phyloP scores from a whole-genome alignment of 2,113 vertebrate species.

The Microcebus jonahi region DNA sequence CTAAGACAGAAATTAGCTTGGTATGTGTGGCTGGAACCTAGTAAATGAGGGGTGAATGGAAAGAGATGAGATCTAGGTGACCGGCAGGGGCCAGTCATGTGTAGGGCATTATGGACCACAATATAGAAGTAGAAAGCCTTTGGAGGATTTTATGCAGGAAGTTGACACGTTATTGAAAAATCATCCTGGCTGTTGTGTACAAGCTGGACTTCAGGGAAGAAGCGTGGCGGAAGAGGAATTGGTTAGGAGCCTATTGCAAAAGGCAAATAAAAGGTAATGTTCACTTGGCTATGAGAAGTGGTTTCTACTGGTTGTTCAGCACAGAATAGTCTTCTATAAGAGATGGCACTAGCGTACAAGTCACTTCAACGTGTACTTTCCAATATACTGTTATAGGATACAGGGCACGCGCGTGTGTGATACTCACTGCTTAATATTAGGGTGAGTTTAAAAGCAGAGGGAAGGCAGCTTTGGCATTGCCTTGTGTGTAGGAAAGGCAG shows the following conservation, averaged over 20 bases:
- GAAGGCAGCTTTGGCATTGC: neutral
- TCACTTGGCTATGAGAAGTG: neutral
- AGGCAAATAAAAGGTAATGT: neutral
- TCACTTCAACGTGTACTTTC: neutral
- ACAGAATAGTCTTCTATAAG: neutral
- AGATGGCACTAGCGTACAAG: neutral
- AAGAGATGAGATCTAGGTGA: neutral
- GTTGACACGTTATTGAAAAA: neutral
- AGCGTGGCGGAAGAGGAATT: conserved; percentile 8
- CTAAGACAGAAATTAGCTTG: neutral
- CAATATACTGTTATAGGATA: neutral
- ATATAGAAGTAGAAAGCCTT: neutral
- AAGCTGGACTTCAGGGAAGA: neutral
- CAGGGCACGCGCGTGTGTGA: neutral
- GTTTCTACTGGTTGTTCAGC: neutral
- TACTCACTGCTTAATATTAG: neutral
- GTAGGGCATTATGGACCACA: neutral
- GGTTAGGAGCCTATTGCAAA: neutral
- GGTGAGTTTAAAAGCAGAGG: neutral
- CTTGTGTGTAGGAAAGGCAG: neutral
- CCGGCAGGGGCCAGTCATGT: neutral
- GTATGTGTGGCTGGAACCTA: neutral
- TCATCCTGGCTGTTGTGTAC: neutral
- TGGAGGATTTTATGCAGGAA: conserved; percentile 4
- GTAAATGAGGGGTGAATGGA: neutral